A percentile compares a stretch with the other conserved stretches of the same genome.
Evolutionary conservation across 1,140 invertebrate genomes (phyloP).

Genomic region (Lasioglossum albipes): DNA sequence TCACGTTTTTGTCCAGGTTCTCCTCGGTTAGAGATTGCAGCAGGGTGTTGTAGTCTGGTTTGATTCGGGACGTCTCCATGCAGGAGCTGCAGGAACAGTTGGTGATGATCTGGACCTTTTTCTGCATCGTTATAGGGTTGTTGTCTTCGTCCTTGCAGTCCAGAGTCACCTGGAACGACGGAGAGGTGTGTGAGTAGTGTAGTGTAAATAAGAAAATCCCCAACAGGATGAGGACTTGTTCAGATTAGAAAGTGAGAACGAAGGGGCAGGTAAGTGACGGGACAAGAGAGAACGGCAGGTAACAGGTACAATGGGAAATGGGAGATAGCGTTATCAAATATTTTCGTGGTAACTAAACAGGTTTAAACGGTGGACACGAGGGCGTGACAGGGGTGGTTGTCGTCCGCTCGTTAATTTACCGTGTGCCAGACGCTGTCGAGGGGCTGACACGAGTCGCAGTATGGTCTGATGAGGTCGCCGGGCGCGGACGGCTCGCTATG

Average conservation of each 20-base stretch:
- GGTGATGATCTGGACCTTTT: conserved; percentile 84
- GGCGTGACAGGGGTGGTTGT: too few relatives aligned
- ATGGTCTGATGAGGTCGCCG: conserved; percentile 84
- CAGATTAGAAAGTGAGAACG: too few relatives aligned
- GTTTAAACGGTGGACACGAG: too few relatives aligned
- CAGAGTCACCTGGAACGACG: conserved; percentile 79
- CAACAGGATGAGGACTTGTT: too few relatives aligned
- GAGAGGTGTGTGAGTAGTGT: neutral
- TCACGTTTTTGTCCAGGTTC: conserved; percentile 73
- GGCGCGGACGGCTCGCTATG: conserved; percentile 84
- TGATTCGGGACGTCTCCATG: conserved; percentile 76
- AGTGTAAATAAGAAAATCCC: too few relatives aligned
- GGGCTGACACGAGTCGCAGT: conserved; percentile 86
- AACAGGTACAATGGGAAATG: too few relatives aligned
- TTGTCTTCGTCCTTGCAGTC: conserved; percentile 81
- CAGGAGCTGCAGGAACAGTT: conserved; percentile 84
- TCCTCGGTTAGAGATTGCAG: conserved; percentile 72
- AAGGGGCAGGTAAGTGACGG: too few relatives aligned
- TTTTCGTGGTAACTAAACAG: too few relatives aligned
- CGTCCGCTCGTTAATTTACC: conserved; percentile 70
- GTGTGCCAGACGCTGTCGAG: conserved; percentile 83
- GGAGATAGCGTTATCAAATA: too few relatives aligned
- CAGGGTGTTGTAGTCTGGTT: conserved; percentile 75
- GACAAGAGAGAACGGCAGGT: too few relatives aligned
- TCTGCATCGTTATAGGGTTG: conserved; percentile 80